These are phyloP conservation scores for Tenebrosternarchus preto DNA, from an alignment of 2,113 vertebrate species.

Conservation along the genomic window DNA sequence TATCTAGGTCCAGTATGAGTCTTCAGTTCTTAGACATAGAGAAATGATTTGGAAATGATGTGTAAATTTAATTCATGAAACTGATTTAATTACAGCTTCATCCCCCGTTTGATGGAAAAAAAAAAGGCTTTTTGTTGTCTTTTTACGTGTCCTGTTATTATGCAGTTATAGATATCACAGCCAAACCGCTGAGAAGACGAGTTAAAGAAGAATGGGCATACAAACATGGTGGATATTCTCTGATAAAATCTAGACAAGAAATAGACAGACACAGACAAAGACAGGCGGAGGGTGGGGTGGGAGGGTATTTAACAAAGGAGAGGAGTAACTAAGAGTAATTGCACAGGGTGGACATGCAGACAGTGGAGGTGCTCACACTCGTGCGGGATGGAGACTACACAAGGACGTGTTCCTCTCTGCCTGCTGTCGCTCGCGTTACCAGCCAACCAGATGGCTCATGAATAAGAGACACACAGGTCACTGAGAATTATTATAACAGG, in stretches of 20 bases:
- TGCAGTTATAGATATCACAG: background rate
- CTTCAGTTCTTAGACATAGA: background rate
- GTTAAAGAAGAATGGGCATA: background rate
- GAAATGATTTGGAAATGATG: background rate
- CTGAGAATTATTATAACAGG: constrained; percentile 45
- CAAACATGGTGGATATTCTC: background rate
- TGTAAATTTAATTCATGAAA: background rate
- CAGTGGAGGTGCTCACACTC: constrained; percentile 63
- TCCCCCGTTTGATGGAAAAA: background rate
- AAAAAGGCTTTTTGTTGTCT: too few relatives aligned
- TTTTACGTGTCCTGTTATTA: background rate
- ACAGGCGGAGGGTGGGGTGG: background rate
- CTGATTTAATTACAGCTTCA: constrained; percentile 14
- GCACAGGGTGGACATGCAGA: constrained; percentile 46
- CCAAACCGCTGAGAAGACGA: background rate
- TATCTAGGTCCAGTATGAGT: background rate
- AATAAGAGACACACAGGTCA: constrained; percentile 71
- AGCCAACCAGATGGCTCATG: constrained; percentile 77
- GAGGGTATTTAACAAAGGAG: background rate
- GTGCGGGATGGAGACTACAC: constrained; percentile 55
- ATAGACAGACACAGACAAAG: background rate
- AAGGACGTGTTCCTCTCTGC: constrained; percentile 65
- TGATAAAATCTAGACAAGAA: background rate
- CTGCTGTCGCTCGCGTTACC: constrained; percentile 66
- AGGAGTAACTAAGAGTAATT: background rate